phyloP scores from a whole-genome alignment of 2,888 invertebrate species.

The Nomada ferruginata region DNA sequence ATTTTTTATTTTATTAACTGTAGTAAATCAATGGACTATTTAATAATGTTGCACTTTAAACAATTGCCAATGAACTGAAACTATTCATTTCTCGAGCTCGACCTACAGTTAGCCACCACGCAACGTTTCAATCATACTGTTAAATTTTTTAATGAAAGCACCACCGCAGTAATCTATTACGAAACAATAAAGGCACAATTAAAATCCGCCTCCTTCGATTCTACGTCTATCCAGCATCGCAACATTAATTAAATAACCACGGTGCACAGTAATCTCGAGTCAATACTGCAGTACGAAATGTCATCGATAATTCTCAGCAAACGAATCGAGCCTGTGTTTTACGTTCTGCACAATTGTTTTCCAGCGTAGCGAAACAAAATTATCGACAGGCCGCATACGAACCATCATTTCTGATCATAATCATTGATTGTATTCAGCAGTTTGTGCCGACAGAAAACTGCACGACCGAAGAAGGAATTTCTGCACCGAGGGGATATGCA shows the following conservation, averaged over 20 bases:
- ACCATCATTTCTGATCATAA: conserved; percentile 52
- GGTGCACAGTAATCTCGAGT: conserved; percentile 25
- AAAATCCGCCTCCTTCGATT: neutral
- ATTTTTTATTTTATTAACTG: neutral
- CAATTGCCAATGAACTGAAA: neutral
- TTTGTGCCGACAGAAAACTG: conserved; percentile 32
- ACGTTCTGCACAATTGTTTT: conserved; percentile 37
- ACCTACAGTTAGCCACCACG: neutral
- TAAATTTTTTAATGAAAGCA: conserved; percentile 6
- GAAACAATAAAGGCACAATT: neutral
- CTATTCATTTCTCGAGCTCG: neutral
- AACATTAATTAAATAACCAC: conserved; percentile 21
- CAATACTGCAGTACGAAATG: conserved; percentile 21
- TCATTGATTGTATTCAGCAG: conserved; percentile 44
- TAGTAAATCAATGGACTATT: neutral
- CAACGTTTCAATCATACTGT: neutral
- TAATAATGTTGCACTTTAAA: neutral
- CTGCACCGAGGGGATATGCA: conserved; percentile 56
- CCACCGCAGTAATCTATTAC: conserved; percentile 25
- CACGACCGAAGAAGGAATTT: conserved; percentile 57
- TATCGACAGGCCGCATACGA: conserved; percentile 42
- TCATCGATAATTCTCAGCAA: conserved; percentile 32
- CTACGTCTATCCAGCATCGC: neutral
- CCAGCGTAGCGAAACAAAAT: conserved; percentile 34
- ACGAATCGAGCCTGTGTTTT: conserved; percentile 4